Base-by-base conservation (phyloP, 2,113 vertebrate species). In the Tragulus kanchil region DNA sequence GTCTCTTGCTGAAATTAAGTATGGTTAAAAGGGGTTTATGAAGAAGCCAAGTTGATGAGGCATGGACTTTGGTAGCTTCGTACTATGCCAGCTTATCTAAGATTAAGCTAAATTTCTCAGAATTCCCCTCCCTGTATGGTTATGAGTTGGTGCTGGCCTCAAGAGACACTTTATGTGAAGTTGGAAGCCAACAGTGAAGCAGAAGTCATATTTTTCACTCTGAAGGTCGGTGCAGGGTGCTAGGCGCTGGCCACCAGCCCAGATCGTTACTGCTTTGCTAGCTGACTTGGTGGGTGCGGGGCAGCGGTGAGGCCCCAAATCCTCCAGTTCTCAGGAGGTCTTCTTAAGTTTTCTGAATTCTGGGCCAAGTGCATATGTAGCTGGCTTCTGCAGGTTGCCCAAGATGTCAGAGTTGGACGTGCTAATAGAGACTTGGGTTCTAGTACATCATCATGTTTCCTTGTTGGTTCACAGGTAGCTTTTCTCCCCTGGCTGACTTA, bases 321-420 rank as follows among this genome's bases (percentile, higher is more conserved):
- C 8, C 48, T 50, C 31, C 4, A 69, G 9, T 86, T 92, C 50
- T 89, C 48, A 79, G 61, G 92, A 16, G 58, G 26, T 81, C 15
- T 82, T 52, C 28, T 78, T 56, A n/a, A 94, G 50, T 93, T 86
- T 64, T 69, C 36, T 82, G 59, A 82, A 42, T 89, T 87, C n/a
- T 36, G 54, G 54, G 52, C 28, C 10, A 85, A 45, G 50, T 8
- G 11, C 10, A 4, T 48, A 54, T 26, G 71, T 17, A 79, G 25
- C 36, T 6, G 85, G 36, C 73, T 82, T 78, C 73, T 42, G 50
- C 16, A 73, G 31, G 7, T 87, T 90, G 61, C 45, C 50, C 14
- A 19, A 6, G 31, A 86, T 14, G 21, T 26, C 58, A 31, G 52
- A 69, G 12, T 6, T 78, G 81, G 85, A 83, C 54, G 61, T 59